These are phyloP conservation scores for Lasioglossum marginatum DNA, from an alignment of 2,888 invertebrate species.

Conservation along the genomic window DNA sequence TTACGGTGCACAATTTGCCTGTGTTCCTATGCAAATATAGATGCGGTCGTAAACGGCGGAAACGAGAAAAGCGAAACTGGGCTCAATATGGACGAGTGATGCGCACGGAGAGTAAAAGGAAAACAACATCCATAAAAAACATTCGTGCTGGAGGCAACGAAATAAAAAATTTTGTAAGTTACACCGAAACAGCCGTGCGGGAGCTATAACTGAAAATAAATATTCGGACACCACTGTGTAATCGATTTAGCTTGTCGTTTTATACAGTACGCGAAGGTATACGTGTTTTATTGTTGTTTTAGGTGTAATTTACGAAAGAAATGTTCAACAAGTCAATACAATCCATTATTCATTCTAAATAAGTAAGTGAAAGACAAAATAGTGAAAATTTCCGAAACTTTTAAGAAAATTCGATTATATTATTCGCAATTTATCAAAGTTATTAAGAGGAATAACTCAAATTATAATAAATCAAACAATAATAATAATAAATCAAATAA, in stretches of 20 bases:
- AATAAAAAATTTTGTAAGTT: background rate
- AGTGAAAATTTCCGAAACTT: background rate
- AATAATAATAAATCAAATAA: too few species aligned
- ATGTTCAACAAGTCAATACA: background rate
- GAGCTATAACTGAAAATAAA: background rate
- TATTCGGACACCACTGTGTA: background rate
- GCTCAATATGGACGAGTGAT: constrained; percentile 18
- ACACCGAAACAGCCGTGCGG: background rate
- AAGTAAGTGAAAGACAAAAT: background rate
- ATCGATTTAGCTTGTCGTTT: background rate
- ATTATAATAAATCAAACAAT: too few species aligned
- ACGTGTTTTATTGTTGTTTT: background rate
- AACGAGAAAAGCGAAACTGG: constrained; percentile 36
- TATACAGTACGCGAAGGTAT: background rate
- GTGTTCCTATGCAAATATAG: constrained; percentile 32
- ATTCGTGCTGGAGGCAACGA: background rate
- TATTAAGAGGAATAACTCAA: background rate
- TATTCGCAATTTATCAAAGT: background rate
- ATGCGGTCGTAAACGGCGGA: constrained; percentile 40
- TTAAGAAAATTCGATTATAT: background rate
- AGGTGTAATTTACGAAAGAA: background rate
- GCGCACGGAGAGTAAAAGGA: constrained; percentile 20
- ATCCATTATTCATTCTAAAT: background rate
- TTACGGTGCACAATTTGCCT: constrained; percentile 33
- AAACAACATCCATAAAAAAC: constrained; percentile 2